Evolutionary conservation across 2,113 vertebrate genomes (phyloP).

Genomic region (Stigmatopora nigra): DNA sequence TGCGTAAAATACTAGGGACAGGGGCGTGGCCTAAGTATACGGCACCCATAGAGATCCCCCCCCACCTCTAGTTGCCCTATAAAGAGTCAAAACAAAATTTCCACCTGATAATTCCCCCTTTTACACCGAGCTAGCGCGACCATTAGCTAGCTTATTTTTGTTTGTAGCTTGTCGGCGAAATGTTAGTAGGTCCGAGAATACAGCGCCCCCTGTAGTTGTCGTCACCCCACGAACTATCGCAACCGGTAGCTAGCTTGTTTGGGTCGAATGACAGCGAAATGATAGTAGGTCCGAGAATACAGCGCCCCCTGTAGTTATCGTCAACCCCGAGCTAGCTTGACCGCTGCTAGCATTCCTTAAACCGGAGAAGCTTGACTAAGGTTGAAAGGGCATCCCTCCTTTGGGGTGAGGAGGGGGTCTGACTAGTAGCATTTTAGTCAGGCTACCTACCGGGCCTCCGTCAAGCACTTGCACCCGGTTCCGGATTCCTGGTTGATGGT

Average conservation of each 20-base stretch:
- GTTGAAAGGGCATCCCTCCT: too few species aligned
- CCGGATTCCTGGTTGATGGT: conserved; percentile 83
- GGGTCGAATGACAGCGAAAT: neutral
- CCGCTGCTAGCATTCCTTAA: neutral
- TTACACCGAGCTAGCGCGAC: neutral
- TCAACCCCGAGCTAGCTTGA: neutral
- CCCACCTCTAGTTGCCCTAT: too few species aligned
- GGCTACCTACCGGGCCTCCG: conserved; percentile 38
- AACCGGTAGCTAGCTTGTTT: too few species aligned
- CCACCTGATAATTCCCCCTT: neutral
- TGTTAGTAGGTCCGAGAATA: neutral
- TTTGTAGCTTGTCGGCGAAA: neutral
- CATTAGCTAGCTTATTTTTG: too few species aligned
- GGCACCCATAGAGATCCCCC: too few species aligned
- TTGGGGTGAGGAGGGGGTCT: too few species aligned
- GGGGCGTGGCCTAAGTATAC: neutral
- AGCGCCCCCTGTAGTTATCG: neutral
- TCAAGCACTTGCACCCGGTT: conserved; percentile 72
- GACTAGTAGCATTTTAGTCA: neutral
- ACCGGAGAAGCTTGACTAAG: neutral
- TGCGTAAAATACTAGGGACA: neutral
- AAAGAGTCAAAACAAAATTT: neutral
- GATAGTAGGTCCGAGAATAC: neutral
- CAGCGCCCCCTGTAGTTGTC: neutral
- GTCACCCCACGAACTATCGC: too few species aligned